Evolutionary conservation across 2,888 invertebrate species (phyloP), one percentile per base, ranked within the genome.

Genomic region (Heliconius hortense): DNA sequence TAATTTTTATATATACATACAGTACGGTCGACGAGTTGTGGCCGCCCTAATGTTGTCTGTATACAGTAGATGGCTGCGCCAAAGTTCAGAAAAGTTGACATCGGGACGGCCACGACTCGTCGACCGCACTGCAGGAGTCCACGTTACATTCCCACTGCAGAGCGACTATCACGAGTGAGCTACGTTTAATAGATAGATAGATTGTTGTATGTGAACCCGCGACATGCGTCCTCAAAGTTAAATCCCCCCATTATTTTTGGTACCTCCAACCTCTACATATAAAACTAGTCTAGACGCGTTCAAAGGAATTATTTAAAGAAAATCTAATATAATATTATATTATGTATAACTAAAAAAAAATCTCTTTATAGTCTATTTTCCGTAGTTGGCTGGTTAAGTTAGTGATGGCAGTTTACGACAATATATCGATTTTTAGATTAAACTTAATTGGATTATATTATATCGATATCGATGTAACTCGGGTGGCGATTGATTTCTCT

Each of bases 381-480:
- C 87, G 89, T 91, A 91, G 92, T 89, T 88, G 87, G 87, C 90
- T 85, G 85, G 85, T 87, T 89, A 85, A 84, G 86, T 85, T 87
- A 85, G 84, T 80, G 84, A 84, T 85, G 82, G 85, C 84, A 82
- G 82, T 84, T 84, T 88, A 88, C 85, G 90, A 89, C 88, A 89
- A 86, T 82, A 83, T 81, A 79, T 79, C 81, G 82, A 82, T 82
- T 56, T 56, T 69, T 69, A 69, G 69, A 56, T 31, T 69, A 69
- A 56, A 56, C 28, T 28, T 31, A 56, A 69, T 56, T 71, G 21
- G 56, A 56, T n/a, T 56, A 56, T 56, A 60, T 71, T 62, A 26
- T 60, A 62, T 62, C 62, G 59, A 71, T 60, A 39, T 71, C 71
- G 71, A 69, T 69, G 26, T 82, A 79, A 76, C 80, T 74, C 66